Evolutionary conservation across 2,888 invertebrate genomes (phyloP).

Genomic region (Pelosia muscerda): DNA sequence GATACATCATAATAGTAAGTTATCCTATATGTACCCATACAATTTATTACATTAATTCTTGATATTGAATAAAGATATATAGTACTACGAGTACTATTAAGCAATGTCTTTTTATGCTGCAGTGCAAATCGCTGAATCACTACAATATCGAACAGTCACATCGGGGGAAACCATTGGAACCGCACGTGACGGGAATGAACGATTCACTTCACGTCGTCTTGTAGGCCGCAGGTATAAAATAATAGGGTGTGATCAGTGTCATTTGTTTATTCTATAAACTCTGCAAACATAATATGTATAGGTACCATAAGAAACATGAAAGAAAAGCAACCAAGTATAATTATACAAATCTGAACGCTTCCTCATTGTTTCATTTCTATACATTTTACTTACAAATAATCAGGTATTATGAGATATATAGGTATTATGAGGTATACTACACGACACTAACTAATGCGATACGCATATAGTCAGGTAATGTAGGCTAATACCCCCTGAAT

Average conservation of each 20-base stretch:
- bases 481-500: too few species aligned
- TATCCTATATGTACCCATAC: too few species aligned
- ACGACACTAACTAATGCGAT: not conserved
- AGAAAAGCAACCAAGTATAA: too few species aligned
- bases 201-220: not conserved
- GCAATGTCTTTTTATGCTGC: not conserved
- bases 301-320: too few species aligned
- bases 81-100: too few species aligned
- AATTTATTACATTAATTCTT: too few species aligned
- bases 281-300: not conserved
- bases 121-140: not conserved
- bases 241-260: not conserved
- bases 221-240: not conserved
- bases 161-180: not conserved
- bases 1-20: too few species aligned
- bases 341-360: too few species aligned
- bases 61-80: too few species aligned
- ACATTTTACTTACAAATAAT: too few species aligned
- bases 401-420: not conserved
- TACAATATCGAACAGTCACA: not conserved
- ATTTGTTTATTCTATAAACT: not conserved
- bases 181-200: not conserved
- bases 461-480: not conserved
- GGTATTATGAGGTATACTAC: not conserved
- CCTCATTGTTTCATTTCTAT: too few species aligned